Evolutionary conservation across 2,113 vertebrate species (phyloP).

Genomic region (Recurvirostra avosetta): DNA sequence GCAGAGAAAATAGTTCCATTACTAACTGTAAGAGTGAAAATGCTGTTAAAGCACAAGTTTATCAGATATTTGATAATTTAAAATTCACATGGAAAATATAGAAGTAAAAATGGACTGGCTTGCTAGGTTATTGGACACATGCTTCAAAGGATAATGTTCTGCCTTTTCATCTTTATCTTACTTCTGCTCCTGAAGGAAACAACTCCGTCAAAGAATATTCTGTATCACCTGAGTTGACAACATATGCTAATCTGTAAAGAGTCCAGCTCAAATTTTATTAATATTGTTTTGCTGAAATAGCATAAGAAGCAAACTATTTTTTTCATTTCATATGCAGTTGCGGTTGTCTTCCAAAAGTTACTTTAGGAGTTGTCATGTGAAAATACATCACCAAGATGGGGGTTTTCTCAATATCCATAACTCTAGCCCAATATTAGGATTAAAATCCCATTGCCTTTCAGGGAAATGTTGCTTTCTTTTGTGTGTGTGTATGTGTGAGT

Average conservation of each 20-base stretch:
- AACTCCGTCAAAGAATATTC: neutral
- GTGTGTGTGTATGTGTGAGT: fast-evolving
- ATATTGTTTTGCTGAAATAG: neutral
- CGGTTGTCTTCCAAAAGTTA: neutral
- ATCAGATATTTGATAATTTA: neutral
- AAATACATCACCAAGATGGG: neutral
- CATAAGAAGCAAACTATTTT: neutral
- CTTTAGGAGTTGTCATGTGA: neutral
- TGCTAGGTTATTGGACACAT: neutral
- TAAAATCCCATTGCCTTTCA: neutral
- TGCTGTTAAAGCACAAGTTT: neutral
- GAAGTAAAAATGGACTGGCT: neutral
- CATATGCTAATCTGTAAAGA: neutral
- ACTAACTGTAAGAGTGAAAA: neutral
- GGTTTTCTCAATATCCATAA: neutral
- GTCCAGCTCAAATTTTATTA: neutral
- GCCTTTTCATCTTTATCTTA: neutral
- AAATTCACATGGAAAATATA: neutral
- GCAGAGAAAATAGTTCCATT: neutral
- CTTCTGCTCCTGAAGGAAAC: neutral
- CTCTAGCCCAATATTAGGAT: neutral
- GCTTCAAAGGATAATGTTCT: neutral
- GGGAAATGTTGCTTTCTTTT: neutral
- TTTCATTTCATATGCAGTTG: neutral
- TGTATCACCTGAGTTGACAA: neutral